These are phyloP conservation scores for Drosophila tanythrix DNA, from an alignment of 2,888 invertebrate genomes.

Conservation along the genomic window DNA sequence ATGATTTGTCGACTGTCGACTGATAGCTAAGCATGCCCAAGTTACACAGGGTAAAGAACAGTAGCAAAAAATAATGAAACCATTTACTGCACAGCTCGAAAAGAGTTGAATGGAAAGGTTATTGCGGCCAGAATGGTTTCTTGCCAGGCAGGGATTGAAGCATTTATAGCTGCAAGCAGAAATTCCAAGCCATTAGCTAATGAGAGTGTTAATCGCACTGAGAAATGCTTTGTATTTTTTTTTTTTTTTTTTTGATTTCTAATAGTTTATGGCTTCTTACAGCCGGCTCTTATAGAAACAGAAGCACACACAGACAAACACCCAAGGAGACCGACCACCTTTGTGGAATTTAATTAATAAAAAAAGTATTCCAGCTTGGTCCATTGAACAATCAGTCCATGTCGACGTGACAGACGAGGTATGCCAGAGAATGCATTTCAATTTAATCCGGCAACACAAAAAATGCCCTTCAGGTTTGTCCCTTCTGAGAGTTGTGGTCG, in stretches of 20 bases:
- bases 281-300: not conserved
- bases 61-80: conserved; percentile 32
- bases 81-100: conserved; percentile 36
- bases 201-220: conserved; percentile 46
- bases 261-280: conserved; percentile 28
- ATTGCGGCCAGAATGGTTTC: conserved; percentile 41
- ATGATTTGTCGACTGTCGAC: not conserved
- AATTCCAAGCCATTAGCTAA: conserved; percentile 70
- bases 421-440: conserved; percentile 71
- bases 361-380: conserved; percentile 40
- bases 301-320: not conserved
- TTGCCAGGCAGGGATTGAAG: conserved; percentile 17
- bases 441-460: conserved; percentile 44
- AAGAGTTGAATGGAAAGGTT: conserved; percentile 49
- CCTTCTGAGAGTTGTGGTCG: not conserved
- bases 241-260: conserved; percentile 42
- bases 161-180: conserved; percentile 29
- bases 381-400: conserved; percentile 66
- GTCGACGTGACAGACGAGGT: not conserved
- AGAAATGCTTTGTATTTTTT: conserved; percentile 44
- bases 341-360: conserved; percentile 75
- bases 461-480: conserved; percentile 21
- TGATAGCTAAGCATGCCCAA: conserved; percentile 1
- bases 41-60: conserved; percentile 18
- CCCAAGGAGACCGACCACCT: conserved; percentile 46